Percentiles rank a stretch among this genome's conserved stretches.
phyloP scores from a whole-genome alignment of 37 sponge, comb jelly and placozoan genomes.

The Petrosia ficiformis region DNA sequence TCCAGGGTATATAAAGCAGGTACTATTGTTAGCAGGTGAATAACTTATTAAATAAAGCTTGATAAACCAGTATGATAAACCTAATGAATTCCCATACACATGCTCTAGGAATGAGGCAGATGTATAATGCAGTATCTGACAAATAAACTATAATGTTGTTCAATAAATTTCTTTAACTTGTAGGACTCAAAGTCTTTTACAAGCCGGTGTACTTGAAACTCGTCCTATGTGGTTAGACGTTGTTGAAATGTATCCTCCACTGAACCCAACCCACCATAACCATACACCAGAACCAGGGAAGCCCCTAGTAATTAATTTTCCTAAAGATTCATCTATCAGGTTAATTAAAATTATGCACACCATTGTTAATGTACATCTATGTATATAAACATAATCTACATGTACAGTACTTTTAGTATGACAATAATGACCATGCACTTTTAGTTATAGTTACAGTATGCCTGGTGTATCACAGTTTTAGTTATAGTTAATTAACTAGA shows the following conservation, averaged over 20 bases:
- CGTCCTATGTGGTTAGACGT: constrained; percentile 76
- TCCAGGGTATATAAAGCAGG: constrained; percentile 24
- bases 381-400: background rate
- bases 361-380: background rate
- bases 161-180: too few species aligned
- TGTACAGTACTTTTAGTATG: too few species aligned
- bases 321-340: constrained; percentile 41
- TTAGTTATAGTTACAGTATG: too few species aligned
- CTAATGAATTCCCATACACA: too few species aligned
- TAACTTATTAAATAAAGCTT: background rate
- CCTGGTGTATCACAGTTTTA: too few species aligned
- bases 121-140: too few species aligned
- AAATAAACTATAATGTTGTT: too few species aligned
- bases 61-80: background rate
- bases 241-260: constrained; percentile 71
- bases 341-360: too few species aligned
- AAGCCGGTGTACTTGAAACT: constrained; percentile 55
- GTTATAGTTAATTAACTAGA: too few species aligned
- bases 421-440: too few species aligned
- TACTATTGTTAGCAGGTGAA: constrained; percentile 27
- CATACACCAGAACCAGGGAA: constrained; percentile 12
- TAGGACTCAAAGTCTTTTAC: constrained; percentile 37
- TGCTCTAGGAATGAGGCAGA: too few species aligned
- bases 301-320: constrained; percentile 16
- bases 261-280: constrained; percentile 16